phyloP scores from a whole-genome alignment of 2,888 invertebrate genomes.

The Sthenelais limicola region DNA sequence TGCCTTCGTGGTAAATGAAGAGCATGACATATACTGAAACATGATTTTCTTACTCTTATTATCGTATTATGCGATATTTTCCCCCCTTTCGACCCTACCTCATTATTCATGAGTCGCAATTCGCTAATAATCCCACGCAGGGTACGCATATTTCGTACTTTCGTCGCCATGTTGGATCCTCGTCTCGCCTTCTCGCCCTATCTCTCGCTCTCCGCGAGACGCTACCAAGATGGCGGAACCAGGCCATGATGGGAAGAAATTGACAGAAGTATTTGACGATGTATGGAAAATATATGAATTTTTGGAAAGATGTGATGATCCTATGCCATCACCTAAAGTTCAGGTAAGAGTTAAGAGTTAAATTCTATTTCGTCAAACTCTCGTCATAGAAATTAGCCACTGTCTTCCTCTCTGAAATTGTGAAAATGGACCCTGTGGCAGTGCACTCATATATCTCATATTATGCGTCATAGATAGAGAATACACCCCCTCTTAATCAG shows the following conservation, averaged over 20 bases:
- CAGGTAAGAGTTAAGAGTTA: slow-evolving; percentile 42
- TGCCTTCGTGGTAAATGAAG: too few species aligned
- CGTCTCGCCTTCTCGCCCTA: background rate
- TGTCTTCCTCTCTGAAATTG: too few species aligned
- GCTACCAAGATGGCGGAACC: slow-evolving; percentile 37
- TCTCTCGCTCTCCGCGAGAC: background rate
- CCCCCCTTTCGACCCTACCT: slow-evolving; percentile 4
- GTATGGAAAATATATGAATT: slow-evolving; percentile 47
- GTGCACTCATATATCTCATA: too few species aligned
- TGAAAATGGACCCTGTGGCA: too few species aligned
- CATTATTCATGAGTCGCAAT: slow-evolving; percentile 17
- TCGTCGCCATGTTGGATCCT: slow-evolving; percentile 35
- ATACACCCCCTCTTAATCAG: too few species aligned
- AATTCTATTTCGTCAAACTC: background rate
- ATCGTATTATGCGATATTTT: too few species aligned
- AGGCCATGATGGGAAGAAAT: slow-evolving; percentile 10
- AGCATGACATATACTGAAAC: too few species aligned
- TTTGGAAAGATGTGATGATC: slow-evolving; percentile 45
- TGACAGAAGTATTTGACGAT: slow-evolving; percentile 46
- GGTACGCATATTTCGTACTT: slow-evolving; percentile 1
- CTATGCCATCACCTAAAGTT: slow-evolving; percentile 42
- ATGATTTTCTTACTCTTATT: too few species aligned
- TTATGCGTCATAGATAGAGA: too few species aligned
- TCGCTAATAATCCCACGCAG: slow-evolving; percentile 20
- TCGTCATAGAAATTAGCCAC: too few species aligned